phyloP scores from a whole-genome alignment of 2,888 invertebrate species.

The Actias luna region DNA sequence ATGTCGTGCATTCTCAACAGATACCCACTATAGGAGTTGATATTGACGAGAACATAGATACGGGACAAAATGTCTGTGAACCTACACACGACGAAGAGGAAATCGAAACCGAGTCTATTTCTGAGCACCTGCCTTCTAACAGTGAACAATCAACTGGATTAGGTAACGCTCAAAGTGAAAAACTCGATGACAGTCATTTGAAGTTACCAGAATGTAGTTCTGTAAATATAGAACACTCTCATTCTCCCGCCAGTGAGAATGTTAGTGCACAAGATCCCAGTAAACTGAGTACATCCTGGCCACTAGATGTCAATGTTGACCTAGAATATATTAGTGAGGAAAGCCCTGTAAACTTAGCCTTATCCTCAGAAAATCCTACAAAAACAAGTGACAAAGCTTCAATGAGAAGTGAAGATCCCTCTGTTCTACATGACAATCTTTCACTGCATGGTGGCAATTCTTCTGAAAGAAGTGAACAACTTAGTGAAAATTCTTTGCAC shows the following conservation, averaged over 20 bases:
- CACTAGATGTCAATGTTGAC: conserved; percentile 58
- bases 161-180: conserved; percentile 45
- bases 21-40: conserved; percentile 57
- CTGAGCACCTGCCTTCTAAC: conserved; percentile 69
- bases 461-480: not conserved
- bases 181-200: conserved; percentile 41
- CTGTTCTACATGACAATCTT: not conserved
- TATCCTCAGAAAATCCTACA: conserved; percentile 40
- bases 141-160: conserved; percentile 62
- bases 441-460: not conserved
- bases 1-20: conserved; percentile 79
- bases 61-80: conserved; percentile 40
- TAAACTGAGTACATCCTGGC: conserved; percentile 61
- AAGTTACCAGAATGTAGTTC: conserved; percentile 46
- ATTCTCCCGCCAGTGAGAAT: conserved; percentile 48
- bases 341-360: conserved; percentile 64
- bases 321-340: conserved; percentile 66
- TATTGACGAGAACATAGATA: conserved; percentile 44
- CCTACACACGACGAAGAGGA: conserved; percentile 43
- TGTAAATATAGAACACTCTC: conserved; percentile 42
- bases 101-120: conserved; percentile 68
- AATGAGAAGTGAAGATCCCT: not conserved
- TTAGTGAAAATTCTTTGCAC: not conserved
- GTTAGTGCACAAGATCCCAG: conserved; percentile 50
- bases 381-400: conserved; percentile 12